These are phyloP conservation scores for Andrena marginata DNA, from an alignment of 2,888 invertebrate genomes.

Conservation along the genomic window DNA sequence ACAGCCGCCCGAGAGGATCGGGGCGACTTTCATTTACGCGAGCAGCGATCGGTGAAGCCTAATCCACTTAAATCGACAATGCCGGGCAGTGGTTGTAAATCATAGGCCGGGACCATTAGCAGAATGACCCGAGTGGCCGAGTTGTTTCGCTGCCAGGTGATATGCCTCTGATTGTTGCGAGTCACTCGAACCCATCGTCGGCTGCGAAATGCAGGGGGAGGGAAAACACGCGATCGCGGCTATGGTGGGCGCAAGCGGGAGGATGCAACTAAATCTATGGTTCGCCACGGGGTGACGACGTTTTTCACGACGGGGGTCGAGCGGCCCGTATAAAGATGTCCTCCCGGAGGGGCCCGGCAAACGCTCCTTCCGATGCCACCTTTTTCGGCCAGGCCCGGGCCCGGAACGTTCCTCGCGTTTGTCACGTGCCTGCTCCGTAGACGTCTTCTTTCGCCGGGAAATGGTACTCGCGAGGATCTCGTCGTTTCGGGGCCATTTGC, in stretches of 20 bases:
- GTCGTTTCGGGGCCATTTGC: not conserved
- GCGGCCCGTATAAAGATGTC: conserved; percentile 81
- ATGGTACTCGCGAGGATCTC: not conserved
- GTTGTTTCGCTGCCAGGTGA: not conserved
- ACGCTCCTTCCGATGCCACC: conserved; percentile 27
- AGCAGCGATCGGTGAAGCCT: not conserved
- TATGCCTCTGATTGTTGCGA: not conserved
- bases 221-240: conserved; percentile 33
- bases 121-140: not conserved
- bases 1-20: too few relatives aligned
- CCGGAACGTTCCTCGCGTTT: conserved; percentile 46
- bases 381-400: conserved; percentile 20
- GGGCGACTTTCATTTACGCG: not conserved
- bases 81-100: too few relatives aligned
- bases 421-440: conserved; percentile 53
- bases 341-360: conserved; percentile 72
- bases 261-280: conserved; percentile 79
- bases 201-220: not conserved
- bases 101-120: too few relatives aligned
- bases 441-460: conserved; percentile 3
- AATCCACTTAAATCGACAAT: conserved; percentile 6
- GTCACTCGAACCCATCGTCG: conserved; percentile 4
- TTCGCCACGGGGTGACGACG: conserved; percentile 83
- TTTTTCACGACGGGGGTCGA: conserved; percentile 79
- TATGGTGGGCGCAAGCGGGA: conserved; percentile 55